These are phyloP conservation scores for Empidonax traillii DNA, from an alignment of 2,113 vertebrate genomes.

Conservation along the genomic window DNA sequence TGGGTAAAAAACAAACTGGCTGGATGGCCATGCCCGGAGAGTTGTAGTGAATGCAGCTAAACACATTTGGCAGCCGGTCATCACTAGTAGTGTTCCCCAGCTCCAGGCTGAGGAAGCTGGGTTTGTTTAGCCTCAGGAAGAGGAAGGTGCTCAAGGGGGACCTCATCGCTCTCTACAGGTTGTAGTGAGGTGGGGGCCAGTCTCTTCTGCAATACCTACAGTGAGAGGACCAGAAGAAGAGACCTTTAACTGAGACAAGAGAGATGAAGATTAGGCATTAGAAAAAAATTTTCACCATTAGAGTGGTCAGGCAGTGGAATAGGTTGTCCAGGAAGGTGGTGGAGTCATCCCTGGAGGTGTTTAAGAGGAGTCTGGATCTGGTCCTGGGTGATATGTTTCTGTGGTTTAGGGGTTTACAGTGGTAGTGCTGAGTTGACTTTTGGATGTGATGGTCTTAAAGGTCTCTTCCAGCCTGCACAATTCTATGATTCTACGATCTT, in stretches of 20 bases:
- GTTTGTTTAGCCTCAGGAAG: not conserved
- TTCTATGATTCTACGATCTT: not conserved
- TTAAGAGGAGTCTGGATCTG: not conserved
- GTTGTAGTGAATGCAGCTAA: no score
- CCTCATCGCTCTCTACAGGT: not conserved
- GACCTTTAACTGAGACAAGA: not conserved
- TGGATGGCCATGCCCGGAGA: not conserved
- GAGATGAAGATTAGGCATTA: not conserved
- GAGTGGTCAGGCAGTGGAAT: not conserved
- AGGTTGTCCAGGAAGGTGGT: not conserved
- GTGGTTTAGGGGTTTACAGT: not conserved
- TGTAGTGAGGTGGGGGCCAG: not conserved
- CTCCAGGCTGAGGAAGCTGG: no score
- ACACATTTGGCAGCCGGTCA: no score
- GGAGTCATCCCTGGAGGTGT: not conserved
- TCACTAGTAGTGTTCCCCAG: no score
- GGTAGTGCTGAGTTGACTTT: not conserved
- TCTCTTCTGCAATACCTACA: not conserved
- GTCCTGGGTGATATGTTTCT: accelerated
- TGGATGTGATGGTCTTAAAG: not conserved
- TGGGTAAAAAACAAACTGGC: not conserved
- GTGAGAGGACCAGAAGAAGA: not conserved
- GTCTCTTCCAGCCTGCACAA: not conserved
- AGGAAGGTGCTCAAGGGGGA: not conserved
- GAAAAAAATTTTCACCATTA: not conserved